Conservation (phyloP, 2,888 invertebrate species). For the Crepidodera aurea region DNA sequence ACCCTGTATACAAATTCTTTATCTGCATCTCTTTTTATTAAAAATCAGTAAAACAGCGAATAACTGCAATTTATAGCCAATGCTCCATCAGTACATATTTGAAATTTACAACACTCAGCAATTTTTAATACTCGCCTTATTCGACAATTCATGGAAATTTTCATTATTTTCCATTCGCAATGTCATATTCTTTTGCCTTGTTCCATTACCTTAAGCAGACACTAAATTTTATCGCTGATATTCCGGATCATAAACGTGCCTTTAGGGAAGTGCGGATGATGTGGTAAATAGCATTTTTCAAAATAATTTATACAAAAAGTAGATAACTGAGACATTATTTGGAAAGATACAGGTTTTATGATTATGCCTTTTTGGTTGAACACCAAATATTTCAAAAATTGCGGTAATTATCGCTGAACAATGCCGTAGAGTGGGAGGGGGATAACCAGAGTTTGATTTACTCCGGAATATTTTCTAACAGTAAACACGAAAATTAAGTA, state of each 20-base stretch:
- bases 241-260: not conserved
- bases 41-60: no score
- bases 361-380: no score
- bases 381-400: no score
- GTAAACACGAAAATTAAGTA: no score
- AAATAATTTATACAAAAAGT: not conserved
- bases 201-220: not conserved
- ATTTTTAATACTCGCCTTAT: not conserved
- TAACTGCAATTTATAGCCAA: no score
- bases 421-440: no score
- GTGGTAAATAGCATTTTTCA: not conserved
- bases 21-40: no score
- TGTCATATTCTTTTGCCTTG: not conserved
- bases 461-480: no score
- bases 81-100: no score
- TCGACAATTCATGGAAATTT: not conserved
- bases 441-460: no score
- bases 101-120: not conserved
- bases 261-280: not conserved
- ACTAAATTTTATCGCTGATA: constrained; percentile 3
- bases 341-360: not conserved
- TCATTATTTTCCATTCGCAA: not conserved
- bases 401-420: no score
- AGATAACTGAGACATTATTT: not conserved
- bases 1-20: no score